These are phyloP conservation scores for Chrysolina americana DNA, from an alignment of 2,888 invertebrate species.

Conservation along the genomic window DNA sequence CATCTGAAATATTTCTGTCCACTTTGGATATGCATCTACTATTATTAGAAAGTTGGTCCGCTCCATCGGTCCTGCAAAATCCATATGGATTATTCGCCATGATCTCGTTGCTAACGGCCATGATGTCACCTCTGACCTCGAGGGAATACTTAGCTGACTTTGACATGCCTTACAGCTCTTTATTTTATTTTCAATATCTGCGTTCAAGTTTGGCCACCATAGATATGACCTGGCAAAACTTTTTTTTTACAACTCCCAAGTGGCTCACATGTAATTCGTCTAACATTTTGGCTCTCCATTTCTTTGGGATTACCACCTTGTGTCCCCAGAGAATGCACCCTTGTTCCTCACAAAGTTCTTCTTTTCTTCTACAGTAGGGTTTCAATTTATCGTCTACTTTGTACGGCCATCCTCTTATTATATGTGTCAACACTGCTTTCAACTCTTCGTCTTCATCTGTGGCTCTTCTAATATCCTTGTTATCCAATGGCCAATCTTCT, in stretches of 20 bases:
- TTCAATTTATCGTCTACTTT: too few relatives aligned
- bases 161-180: not conserved
- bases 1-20: constrained; percentile 46
- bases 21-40: constrained; percentile 49
- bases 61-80: constrained; percentile 43
- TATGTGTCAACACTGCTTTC: too few relatives aligned
- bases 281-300: constrained; percentile 41
- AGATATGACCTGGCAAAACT: constrained; percentile 49
- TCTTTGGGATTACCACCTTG: constrained; percentile 52
- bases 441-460: not conserved
- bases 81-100: constrained; percentile 47
- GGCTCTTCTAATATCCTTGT: not conserved
- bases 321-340: constrained; percentile 48
- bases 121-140: not conserved
- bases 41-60: constrained; percentile 34
- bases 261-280: constrained; percentile 53
- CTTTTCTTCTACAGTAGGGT: too few relatives aligned
- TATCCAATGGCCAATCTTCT: constrained; percentile 14
- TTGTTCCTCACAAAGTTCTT: not conserved
- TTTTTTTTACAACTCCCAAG: too few relatives aligned
- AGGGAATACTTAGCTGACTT: not conserved
- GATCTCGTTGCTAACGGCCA: not conserved
- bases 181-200: constrained; percentile 49
- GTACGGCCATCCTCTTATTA: too few relatives aligned
- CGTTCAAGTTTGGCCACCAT: constrained; percentile 53